Conservation (phyloP, 2,797 vertebrate species). For the Champsocephalus gunnari region DNA sequence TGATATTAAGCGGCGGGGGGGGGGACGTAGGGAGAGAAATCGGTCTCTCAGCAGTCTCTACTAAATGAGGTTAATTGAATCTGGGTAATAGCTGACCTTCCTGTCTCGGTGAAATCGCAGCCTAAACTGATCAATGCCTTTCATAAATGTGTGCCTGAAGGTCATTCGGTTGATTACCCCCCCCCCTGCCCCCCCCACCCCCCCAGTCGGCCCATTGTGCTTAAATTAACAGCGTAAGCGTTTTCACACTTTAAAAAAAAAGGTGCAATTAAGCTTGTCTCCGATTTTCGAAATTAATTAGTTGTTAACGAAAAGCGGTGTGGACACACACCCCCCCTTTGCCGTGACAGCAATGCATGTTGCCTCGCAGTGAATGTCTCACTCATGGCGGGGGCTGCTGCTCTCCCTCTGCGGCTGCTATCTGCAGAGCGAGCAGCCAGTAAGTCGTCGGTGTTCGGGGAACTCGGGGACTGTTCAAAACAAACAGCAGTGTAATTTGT, state of each 20-base stretch:
- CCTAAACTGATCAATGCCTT: conserved; percentile 86
- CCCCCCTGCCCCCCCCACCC: conserved; percentile 55
- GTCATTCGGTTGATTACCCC: conserved; percentile 79
- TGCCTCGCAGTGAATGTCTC: conserved; percentile 61
- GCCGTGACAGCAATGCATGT: conserved; percentile 60
- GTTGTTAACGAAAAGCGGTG: conserved; percentile 70
- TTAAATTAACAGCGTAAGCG: conserved; percentile 58
- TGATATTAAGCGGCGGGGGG: conserved; percentile 63
- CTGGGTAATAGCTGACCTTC: conserved; percentile 85
- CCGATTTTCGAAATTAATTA: conserved; percentile 73
- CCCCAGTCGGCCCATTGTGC: conserved; percentile 56
- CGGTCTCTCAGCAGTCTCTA: conserved; percentile 84
- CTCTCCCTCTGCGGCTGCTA: conserved; percentile 67
- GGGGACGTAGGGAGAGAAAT: conserved; percentile 59
- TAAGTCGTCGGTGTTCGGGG: conserved; percentile 78
- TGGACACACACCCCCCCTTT: conserved; percentile 46
- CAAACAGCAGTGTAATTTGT: conserved; percentile 83
- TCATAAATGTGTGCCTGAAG: conserved; percentile 84
- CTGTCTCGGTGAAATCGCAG: conserved; percentile 83
- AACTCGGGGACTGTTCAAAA: conserved; percentile 80
- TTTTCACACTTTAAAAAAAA: conserved; percentile 58
- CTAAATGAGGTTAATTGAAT: conserved; percentile 86
- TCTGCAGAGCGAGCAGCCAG: conserved; percentile 78
- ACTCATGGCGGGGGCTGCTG: conserved; percentile 55
- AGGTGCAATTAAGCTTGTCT: conserved; percentile 71